Conservation (phyloP, 2,888 invertebrate genomes). For the Habroteleia sp. region DNA sequence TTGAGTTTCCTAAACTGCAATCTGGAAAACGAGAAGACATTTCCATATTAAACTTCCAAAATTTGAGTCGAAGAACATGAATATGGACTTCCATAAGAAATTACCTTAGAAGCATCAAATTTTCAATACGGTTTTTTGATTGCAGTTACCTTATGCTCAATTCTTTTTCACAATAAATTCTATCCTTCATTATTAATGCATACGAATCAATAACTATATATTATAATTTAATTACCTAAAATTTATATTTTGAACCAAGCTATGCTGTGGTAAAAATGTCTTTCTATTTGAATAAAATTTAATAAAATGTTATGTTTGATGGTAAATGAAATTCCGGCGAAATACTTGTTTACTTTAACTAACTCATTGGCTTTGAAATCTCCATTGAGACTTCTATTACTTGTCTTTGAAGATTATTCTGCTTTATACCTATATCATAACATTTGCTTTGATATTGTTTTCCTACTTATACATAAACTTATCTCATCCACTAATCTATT, state of each 20-base stretch:
- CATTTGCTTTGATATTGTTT: conserved; percentile 11
- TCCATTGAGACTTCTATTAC: background rate
- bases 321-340: too few species aligned
- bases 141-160: background rate
- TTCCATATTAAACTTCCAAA: conserved; percentile 42
- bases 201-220: too few species aligned
- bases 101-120: conserved; percentile 10
- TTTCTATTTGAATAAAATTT: too few species aligned
- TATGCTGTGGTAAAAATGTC: too few species aligned
- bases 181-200: too few species aligned
- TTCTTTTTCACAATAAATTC: too few species aligned
- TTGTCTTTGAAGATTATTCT: background rate
- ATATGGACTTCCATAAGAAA: conserved; percentile 42
- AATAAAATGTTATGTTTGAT: too few species aligned
- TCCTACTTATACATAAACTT: conserved; percentile 1
- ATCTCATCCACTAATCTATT: background rate
- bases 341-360: too few species aligned
- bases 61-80: conserved; percentile 43
- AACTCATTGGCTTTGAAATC: background rate
- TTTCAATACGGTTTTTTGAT: conserved; percentile 20
- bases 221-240: too few species aligned
- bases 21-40: conserved; percentile 38
- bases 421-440: background rate
- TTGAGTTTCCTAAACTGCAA: conserved; percentile 49
- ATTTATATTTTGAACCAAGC: too few species aligned